Evolutionary conservation across 1,140 invertebrate genomes (phyloP), one percentile per base, ranked within the genome.

Genomic region (Bactericera cockerelli): DNA sequence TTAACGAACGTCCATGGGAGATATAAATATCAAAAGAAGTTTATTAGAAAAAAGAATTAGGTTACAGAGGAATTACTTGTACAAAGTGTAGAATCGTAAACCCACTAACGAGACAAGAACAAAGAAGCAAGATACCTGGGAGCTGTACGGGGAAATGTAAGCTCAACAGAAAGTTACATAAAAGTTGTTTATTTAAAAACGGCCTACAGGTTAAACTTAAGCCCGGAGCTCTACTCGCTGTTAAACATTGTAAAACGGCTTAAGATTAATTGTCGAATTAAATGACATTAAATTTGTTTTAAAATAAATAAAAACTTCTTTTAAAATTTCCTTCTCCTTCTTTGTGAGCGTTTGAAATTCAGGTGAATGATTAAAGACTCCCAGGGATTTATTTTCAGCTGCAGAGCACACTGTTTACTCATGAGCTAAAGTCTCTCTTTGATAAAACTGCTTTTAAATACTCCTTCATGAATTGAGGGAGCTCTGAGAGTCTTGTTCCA

Each of bases 181-280:
- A 49, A 31, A 49, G 42, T 49, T 49, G 42, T 49, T 49, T 49
- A n/a, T 49, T 49, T 49, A 19, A 49, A 49, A 49, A 49, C 19
- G n/a, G 42, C 42, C 42, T 49, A 19, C n/a, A 49, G 42, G 42
- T 22, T 49, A 49, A 49, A 49, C 42, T 19, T 49, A n/a, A 49
- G 42, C 42, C 19, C 8, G 19, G n/a, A 16, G n/a, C 42, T 49
- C 4, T 22, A 49, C 28, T 31, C 28, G 13, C n/a, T 49, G n/a
- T 49, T 10, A 49, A 16, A 49, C n/a, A 49, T 10, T 49, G n/a
- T 49, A 49, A 49, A 49, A 49, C 22, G 42, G 42, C 42, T 49
- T 49, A 49, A 49, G 42, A 49, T 49, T 49, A 49, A 49, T 49
- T 49, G 42, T 16, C 42, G 42, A 49, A 49, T 49, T 49, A 49